Percentiles rank a stretch among this genome's conserved stretches.
phyloP scores from a whole-genome alignment of 2,797 vertebrate species.

The Spondyliosoma cantharus region DNA sequence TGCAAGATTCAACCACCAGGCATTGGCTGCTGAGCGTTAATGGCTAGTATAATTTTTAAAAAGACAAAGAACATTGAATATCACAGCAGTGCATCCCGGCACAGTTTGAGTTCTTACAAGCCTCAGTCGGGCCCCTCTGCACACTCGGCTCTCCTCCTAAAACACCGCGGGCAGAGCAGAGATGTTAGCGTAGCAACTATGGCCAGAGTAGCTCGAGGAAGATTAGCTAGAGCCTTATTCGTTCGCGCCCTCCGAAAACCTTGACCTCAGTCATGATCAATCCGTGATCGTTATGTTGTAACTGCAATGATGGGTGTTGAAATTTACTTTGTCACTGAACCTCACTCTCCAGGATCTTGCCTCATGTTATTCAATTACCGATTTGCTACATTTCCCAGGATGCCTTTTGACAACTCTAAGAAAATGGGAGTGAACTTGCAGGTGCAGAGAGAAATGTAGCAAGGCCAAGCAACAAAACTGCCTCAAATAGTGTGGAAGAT shows the following conservation, averaged over 20 bases:
- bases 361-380: background rate
- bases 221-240: too few species aligned
- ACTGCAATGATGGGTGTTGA: background rate
- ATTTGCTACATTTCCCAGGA: conserved; percentile 7
- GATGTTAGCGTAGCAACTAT: background rate
- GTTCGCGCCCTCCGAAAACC: background rate
- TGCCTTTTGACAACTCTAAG: background rate
- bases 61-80: background rate
- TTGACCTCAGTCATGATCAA: background rate
- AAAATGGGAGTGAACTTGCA: conserved; percentile 7
- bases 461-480: conserved; percentile 16
- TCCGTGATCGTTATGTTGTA: background rate
- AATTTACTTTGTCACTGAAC: background rate
- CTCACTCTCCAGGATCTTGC: background rate
- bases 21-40: too few species aligned
- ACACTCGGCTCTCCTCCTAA: background rate
- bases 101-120: background rate
- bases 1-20: too few species aligned
- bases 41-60: too few species aligned
- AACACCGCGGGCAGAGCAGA: background rate
- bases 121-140: background rate
- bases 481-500: background rate
- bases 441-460: conserved; percentile 2
- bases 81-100: background rate
- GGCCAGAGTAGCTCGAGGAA: background rate